These are phyloP conservation scores for Hydropotes inermis DNA, from an alignment of 2,113 vertebrate genomes.

Conservation along the genomic window DNA sequence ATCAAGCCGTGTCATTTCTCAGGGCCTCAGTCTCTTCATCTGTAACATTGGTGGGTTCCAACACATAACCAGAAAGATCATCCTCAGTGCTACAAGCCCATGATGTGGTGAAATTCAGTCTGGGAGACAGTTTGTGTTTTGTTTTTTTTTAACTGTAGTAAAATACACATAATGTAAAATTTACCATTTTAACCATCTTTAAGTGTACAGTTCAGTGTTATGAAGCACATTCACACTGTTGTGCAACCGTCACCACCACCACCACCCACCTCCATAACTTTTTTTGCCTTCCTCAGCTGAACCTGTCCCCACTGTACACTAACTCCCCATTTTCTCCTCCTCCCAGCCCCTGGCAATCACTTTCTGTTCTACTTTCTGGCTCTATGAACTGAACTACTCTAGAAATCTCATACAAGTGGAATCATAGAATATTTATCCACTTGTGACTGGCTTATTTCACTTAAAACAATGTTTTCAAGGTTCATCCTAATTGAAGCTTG, in stretches of 20 bases:
- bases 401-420: not conserved
- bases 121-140: not conserved
- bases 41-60: rapidly evolving
- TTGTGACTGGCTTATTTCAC: not conserved
- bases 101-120: not conserved
- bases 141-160: not conserved
- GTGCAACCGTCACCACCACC: not conserved
- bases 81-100: not conserved
- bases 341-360: not conserved
- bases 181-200: not conserved
- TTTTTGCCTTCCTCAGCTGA: not conserved
- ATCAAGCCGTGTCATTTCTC: not conserved
- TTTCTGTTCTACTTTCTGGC: not conserved
- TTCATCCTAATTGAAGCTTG: not conserved
- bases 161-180: not conserved
- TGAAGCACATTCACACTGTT: not conserved
- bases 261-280: not conserved
- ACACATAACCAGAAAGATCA: not conserved
- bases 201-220: not conserved
- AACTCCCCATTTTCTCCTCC: no score
- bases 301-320: not conserved
- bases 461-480: not conserved
- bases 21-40: not conserved
- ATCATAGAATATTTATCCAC: not conserved
- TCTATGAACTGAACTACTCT: not conserved